Conservation (phyloP, 2,888 invertebrate genomes). For the Lasioglossum morio region DNA sequence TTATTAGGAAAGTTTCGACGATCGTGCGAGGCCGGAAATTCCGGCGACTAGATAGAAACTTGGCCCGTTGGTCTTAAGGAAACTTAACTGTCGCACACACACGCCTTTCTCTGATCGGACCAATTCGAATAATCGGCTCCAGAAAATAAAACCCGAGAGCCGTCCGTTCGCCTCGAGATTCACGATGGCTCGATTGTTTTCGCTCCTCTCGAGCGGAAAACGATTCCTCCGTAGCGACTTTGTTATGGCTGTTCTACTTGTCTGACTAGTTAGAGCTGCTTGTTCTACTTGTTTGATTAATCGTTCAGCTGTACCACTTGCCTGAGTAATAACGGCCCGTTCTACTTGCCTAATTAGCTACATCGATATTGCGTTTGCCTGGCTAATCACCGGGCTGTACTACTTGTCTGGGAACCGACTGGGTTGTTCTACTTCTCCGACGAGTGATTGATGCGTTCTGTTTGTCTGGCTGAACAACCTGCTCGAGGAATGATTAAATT, state of each 20-base stretch:
- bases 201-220: background rate
- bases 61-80: background rate
- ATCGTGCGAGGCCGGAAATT: constrained; percentile 24
- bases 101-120: background rate
- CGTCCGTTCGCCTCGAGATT: background rate
- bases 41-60: constrained; percentile 17
- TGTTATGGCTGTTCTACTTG: background rate
- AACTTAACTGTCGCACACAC: background rate
- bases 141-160: background rate
- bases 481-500: background rate
- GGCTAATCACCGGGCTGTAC: background rate
- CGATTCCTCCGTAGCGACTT: background rate
- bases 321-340: background rate
- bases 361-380: background rate
- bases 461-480: background rate
- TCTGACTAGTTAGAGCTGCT: background rate
- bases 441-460: background rate
- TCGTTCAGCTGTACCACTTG: background rate
- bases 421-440: background rate
- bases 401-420: background rate
- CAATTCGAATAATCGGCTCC: background rate
- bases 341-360: background rate
- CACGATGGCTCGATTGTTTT: background rate
- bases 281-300: background rate
- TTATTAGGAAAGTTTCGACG: constrained; percentile 51